Evolutionary conservation across 2,113 vertebrate species (phyloP).

Genomic region (Antennarius striatus): DNA sequence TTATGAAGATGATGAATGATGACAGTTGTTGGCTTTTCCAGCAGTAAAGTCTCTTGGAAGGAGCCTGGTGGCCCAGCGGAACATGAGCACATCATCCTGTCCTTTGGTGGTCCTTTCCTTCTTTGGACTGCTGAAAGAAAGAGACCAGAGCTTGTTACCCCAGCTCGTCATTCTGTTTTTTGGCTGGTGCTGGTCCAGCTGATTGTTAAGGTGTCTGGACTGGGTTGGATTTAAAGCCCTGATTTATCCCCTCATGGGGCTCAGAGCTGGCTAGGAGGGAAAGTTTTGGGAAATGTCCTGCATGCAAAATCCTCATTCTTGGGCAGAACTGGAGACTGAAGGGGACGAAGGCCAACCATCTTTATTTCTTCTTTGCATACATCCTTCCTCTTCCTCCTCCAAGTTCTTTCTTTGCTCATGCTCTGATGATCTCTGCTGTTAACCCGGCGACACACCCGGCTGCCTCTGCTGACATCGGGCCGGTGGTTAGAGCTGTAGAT

Average conservation of each 20-base stretch:
- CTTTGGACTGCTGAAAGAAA: too few species aligned
- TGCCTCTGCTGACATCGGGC: conserved; percentile 39
- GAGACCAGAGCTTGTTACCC: conserved; percentile 28
- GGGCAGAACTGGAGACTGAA: conserved; percentile 18
- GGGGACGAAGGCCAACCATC: conserved; percentile 37
- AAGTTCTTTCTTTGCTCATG: conserved; percentile 8
- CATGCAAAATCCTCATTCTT: conserved; percentile 24
- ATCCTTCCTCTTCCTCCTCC: background rate
- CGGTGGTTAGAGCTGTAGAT: conserved; percentile 37
- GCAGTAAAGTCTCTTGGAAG: too few species aligned
- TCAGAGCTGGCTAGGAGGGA: conserved; percentile 18
- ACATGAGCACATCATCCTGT: background rate
- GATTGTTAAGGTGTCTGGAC: conserved; percentile 49
- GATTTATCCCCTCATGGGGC: conserved; percentile 55
- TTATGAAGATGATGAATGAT: background rate
- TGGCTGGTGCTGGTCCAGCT: conserved; percentile 40
- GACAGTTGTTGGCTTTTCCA: too few species aligned
- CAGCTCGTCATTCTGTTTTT: conserved; percentile 31
- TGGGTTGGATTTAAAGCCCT: conserved; percentile 31
- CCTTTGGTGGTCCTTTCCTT: too few species aligned
- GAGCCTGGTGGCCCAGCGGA: background rate
- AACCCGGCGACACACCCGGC: conserved; percentile 29
- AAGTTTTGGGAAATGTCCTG: conserved; percentile 43
- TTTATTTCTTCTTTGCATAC: conserved; percentile 19
- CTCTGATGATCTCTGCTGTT: conserved; percentile 26